Percentiles rank a stretch among this genome's conserved stretches.
Conservation (phyloP, 2,888 invertebrate species). For the Rhagium mordax region DNA sequence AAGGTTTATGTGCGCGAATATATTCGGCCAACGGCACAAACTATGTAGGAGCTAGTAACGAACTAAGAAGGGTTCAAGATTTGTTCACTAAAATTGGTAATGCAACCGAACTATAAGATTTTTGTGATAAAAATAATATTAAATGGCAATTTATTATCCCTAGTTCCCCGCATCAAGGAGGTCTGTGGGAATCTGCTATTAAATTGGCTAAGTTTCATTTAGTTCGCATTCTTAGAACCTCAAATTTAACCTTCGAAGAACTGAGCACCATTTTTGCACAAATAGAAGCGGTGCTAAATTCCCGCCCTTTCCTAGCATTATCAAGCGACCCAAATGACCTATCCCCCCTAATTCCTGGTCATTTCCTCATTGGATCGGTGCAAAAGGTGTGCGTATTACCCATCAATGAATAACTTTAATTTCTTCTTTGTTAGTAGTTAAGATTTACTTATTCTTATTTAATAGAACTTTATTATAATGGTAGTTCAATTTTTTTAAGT, state of each 20-base stretch:
- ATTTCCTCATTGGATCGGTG: slow-evolving; percentile 51
- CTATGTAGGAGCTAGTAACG: slow-evolving; percentile 38
- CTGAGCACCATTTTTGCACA: slow-evolving; percentile 53
- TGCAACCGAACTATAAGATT: slow-evolving; percentile 24
- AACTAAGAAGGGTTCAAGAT: neutral
- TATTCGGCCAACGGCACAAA: slow-evolving; percentile 44
- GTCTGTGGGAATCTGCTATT: slow-evolving; percentile 39
- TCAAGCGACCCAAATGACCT: too few relatives aligned
- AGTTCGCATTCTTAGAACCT: slow-evolving; percentile 46
- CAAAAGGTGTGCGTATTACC: neutral
- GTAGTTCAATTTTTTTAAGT: neutral
- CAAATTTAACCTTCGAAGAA: slow-evolving; percentile 55
- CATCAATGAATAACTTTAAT: neutral
- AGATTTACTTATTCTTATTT: too few relatives aligned
- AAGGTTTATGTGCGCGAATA: slow-evolving; percentile 29
- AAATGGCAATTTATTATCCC: slow-evolving; percentile 59
- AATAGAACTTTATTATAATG: too few relatives aligned
- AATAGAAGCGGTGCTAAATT: slow-evolving; percentile 57
- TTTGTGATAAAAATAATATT: slow-evolving; percentile 31
- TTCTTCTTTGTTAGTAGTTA: neutral
- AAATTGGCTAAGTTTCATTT: slow-evolving; percentile 57
- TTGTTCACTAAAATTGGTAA: slow-evolving; percentile 7
- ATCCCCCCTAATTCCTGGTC: slow-evolving; percentile 44
- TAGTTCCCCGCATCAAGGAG: slow-evolving; percentile 55
- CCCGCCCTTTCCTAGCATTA: slow-evolving; percentile 52